Evolutionary conservation across 2,113 vertebrate species (phyloP), one percentile per base, ranked within the genome.

Genomic region (Lasiurus cinereus): DNA sequence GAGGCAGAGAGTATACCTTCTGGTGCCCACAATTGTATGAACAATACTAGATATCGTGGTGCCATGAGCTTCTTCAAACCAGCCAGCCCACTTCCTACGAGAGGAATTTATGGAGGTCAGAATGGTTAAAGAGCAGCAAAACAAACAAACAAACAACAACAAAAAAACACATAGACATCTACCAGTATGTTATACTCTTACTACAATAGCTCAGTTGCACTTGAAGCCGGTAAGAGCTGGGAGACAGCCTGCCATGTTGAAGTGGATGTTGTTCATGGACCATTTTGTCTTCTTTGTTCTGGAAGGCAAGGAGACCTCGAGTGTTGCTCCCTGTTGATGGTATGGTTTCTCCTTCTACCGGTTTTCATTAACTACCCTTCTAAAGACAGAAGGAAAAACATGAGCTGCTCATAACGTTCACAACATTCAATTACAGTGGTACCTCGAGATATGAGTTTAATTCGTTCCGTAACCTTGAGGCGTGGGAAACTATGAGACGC

Each of bases 1-100:
- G 24, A 19, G 27, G 21, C 33, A 3, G 52, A 77, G 11, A 50
- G 27, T 12, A 0, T 3, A 54, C 3, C 8, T 39, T 15, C 0
- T 1, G 9, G 14, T 3, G 6, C 33, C 80, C 22, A 2, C 1
- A 3, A 0, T 0, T 12, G 3, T 16, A 5, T 7, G 6, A 43
- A 3, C 10, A 27, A 31, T 3, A 1, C 33, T 11, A 6, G 33
- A 16, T 7, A 10, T 27, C 1, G 5, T 4, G 24, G 13, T 11
- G 7, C 43, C 11, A 0, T 1, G 16, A 33, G 59, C 79, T 39
- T 72, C 62, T 19, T 88, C 62, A 36, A 54, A 46, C 33, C 72
- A 39, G 56, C 67, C 43, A 39, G 56, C 67, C 43, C 48, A 46
- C 39, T 36, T 73, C 54, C 50, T 22, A 29, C 36, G 62, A 54